Evolutionary conservation across 2,113 vertebrate species (phyloP), one percentile per base, ranked within the genome.

Genomic region (Oreotrochilus melanogaster): DNA sequence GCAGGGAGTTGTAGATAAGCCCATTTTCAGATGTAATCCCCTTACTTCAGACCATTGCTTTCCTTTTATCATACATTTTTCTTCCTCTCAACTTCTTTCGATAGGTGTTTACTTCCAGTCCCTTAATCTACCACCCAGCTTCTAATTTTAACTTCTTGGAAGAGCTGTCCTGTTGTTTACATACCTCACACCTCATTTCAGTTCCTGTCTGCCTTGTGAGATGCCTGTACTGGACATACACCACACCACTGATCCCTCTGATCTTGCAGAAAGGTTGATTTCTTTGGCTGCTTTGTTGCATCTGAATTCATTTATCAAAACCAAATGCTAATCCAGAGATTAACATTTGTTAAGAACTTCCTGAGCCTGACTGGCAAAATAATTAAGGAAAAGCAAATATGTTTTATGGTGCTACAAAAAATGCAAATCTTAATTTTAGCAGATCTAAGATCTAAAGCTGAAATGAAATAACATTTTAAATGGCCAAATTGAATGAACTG

Each of bases 381-480:
- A 10, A 91, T 92, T 64, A 89, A 75, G 79, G 33, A 65, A 88
- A 88, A 88, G 42, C 91, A 92, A 95, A 89, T 43, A 61, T 11
- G 11, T 53, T 86, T 91, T 58, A 78, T 89, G 53, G 53, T 67
- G 45, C 27, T 87, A 92, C 48, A 84, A 70, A 95, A 89, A 96
- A 95, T 60, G 50, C 23, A 87, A 89, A 89, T 82, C 81, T 89
- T 70, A 72, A 88, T 86, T 92, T 92, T 76, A 92, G 69, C 67
- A 88, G 67, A 75, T 94, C 60, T 93, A 66, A 88, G 64, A 76
- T 66, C 73, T 81, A 91, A 91, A 95, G 65, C 64, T 87, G 58
- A 88, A 95, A 88, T 21, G 39, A 95, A 89, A 54, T 47, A 95
- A 76, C 54, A 76, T 95, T 95, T 89, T 88, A 89, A 92, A 92